Conservation (phyloP, 1,140 invertebrate genomes). For the Zeugodacus cucurbitae region DNA sequence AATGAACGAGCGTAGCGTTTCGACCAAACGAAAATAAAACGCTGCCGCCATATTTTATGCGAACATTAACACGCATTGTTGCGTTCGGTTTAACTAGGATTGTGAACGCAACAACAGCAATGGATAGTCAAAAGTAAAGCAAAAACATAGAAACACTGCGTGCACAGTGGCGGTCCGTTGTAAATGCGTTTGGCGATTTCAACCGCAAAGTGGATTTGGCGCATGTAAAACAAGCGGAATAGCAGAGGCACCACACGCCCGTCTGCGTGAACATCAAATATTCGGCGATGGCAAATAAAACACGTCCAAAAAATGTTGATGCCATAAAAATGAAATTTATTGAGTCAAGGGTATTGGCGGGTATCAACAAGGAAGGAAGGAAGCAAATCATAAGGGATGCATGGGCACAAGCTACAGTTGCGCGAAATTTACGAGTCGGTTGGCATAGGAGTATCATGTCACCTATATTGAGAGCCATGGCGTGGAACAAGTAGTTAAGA, state of each 20-base stretch:
- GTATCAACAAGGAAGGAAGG: not conserved
- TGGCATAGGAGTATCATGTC: not conserved
- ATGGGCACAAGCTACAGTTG: not conserved
- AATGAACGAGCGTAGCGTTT: not conserved
- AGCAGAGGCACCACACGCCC: not conserved
- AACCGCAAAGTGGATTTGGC: conserved; percentile 1
- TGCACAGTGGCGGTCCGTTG: not conserved
- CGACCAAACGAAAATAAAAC: not conserved
- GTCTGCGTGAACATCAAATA: not conserved
- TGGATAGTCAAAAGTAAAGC: not conserved
- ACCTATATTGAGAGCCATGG: not conserved
- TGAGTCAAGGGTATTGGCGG: not conserved
- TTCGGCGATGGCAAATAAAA: not conserved
- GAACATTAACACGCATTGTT: not conserved
- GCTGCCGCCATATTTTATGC: not conserved
- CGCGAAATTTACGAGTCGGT: not conserved
- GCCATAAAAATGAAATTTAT: conserved; percentile 7
- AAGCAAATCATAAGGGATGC: not conserved
- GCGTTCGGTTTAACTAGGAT: not conserved
- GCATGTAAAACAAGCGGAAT: not conserved
- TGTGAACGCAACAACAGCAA: not conserved
- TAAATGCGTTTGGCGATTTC: not conserved
- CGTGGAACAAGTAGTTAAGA: too few species aligned
- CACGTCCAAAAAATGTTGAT: not conserved
- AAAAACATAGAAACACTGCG: not conserved